Base-by-base conservation (phyloP, 1,140 invertebrate genomes). In the Teleopsis dalmanni region DNA sequence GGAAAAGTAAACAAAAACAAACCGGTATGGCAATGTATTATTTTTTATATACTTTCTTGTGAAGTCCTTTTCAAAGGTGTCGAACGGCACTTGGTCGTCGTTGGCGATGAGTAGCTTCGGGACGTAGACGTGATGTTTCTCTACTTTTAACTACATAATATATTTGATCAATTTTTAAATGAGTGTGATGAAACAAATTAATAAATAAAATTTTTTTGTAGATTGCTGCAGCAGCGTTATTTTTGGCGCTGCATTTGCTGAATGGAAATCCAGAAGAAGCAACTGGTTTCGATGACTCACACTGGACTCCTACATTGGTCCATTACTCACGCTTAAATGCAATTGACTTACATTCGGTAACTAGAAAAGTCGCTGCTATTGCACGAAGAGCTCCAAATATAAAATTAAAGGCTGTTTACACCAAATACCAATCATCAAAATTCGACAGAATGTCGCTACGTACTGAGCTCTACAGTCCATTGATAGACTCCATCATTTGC, bases 301-400 rank as follows among this genome's bases (percentile, higher is more conserved):
- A 62, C 50, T 84, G 82, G 82, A 81, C 79, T 3, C 70, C 73
- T 3, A 83, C 81, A 18, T 55, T 84, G 25, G 57, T 62, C n/a
- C 76, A 77, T 53, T 84, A 84, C 52, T 82, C 81, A 9, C 77
- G 75, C 1, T 84, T 83, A 47, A 65, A 59, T 0, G 70, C 77
- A 8, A 62, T 76, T 9, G 71, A 82, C 26, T 69, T 84, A 43
- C 52, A 76, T 9, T 80, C 80, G 2, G 76, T 82, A 29, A 76
- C 81, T 8, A 71, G 65, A 16, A 75, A 79, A 56, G 72, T 83
- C 27, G 80, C 81, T 0, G 67, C 62, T 16, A 71, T 83, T 44
- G 75, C 81, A 11, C 55, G 73, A 0, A 77, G 76, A 50, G 75
- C 77, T 8, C 75, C 80, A 3, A 76, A 74, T 19, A 76, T 75